phyloP scores from a whole-genome alignment of 2,888 invertebrate genomes.

The Blera fallax region DNA sequence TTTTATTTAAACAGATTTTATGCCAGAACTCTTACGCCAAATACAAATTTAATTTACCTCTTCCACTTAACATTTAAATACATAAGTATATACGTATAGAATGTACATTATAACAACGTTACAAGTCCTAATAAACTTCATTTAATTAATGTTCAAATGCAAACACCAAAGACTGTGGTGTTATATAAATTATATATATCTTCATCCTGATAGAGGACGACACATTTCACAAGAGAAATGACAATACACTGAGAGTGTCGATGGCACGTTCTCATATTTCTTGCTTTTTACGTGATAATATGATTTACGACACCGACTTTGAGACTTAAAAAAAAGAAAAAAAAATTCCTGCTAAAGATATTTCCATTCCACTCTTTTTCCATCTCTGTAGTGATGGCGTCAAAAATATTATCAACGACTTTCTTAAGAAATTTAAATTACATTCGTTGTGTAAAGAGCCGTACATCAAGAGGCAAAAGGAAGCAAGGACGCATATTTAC shows the following conservation, averaged over 20 bases:
- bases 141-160: conserved; percentile 39
- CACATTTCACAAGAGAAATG: conserved; percentile 24
- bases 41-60: conserved; percentile 19
- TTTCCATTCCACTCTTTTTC: background rate
- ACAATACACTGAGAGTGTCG: conserved; percentile 42
- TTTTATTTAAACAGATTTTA: background rate
- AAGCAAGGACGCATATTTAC: background rate
- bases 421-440: conserved; percentile 33
- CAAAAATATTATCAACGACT: conserved; percentile 11
- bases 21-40: background rate
- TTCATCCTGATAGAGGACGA: conserved; percentile 4
- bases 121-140: conserved; percentile 31
- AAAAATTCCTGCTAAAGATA: background rate
- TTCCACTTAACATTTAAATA: conserved; percentile 1
- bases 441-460: background rate
- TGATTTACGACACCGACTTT: conserved; percentile 43
- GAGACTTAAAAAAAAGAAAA: conserved; percentile 3
- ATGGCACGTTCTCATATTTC: conserved; percentile 52
- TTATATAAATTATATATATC: conserved; percentile 1
- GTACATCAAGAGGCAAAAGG: background rate
- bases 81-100: background rate
- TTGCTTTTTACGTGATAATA: conserved; percentile 54
- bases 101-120: background rate
- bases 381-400: background rate
- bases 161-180: conserved; percentile 27